Conservation (phyloP, 2,888 invertebrate genomes). For the Cynaeus angustus region DNA sequence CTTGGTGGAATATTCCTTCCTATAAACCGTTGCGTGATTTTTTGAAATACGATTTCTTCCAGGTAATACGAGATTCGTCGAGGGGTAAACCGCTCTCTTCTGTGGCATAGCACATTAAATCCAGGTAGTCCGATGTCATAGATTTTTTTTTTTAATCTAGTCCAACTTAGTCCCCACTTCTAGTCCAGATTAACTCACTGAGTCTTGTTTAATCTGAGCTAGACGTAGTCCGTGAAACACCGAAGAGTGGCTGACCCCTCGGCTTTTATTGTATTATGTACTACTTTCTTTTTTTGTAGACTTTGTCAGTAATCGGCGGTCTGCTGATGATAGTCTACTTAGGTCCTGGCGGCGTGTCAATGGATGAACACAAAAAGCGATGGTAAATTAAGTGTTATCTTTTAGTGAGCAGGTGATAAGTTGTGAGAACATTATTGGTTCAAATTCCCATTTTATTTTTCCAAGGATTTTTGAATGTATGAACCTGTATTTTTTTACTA, state of each 20-base stretch:
- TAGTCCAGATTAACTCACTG: too few species aligned
- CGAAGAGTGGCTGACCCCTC: too few species aligned
- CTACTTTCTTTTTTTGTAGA: constrained; percentile 79
- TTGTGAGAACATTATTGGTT: constrained; percentile 43
- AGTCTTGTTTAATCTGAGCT: too few species aligned
- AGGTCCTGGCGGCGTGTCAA: constrained; percentile 98
- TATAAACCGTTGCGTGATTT: constrained; percentile 98
- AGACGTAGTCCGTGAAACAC: too few species aligned
- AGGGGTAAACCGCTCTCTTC: too few species aligned
- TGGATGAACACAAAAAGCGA: constrained; percentile 99
- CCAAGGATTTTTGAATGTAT: constrained; percentile 31
- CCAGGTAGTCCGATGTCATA: too few species aligned
- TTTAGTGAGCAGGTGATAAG: constrained; percentile 38
- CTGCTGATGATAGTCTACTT: constrained; percentile 98
- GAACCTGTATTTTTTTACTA: constrained; percentile 41
- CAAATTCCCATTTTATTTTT: constrained; percentile 28
- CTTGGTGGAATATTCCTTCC: constrained; percentile 97
- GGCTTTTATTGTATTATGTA: too few species aligned
- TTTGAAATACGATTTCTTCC: constrained; percentile 99
- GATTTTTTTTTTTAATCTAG: too few species aligned
- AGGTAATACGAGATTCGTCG: too few species aligned
- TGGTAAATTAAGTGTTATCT: constrained; percentile 78
- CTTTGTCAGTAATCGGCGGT: constrained; percentile 98
- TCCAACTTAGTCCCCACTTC: too few species aligned
- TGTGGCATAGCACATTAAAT: too few species aligned